A percentile compares a stretch with the other conserved stretches of the same genome.
phyloP scores from a whole-genome alignment of 2,113 vertebrate genomes.

The Dasyurus viverrinus region DNA sequence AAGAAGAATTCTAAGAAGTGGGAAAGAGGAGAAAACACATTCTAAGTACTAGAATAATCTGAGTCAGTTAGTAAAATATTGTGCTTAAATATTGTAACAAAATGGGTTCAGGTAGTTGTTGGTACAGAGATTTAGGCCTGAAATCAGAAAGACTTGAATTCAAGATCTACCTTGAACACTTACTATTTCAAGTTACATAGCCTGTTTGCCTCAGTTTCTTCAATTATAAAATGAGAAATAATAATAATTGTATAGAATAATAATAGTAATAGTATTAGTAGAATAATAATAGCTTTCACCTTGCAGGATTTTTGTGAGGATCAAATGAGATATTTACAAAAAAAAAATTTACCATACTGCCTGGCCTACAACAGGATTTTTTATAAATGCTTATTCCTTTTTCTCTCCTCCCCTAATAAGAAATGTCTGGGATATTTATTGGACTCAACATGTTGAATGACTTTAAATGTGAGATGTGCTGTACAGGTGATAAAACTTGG shows the following conservation, averaged over 20 bases:
- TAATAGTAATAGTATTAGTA: too few species aligned
- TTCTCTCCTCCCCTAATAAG: neutral
- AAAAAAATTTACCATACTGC: neutral
- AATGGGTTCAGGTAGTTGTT: neutral
- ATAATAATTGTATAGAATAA: neutral
- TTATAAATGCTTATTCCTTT: neutral
- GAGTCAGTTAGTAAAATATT: neutral
- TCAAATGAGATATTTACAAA: neutral
- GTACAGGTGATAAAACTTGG: neutral
- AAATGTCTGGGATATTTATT: neutral
- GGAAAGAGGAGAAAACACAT: neutral
- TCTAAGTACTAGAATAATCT: neutral
- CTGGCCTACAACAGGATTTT: neutral
- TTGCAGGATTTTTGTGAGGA: neutral
- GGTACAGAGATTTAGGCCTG: neutral
- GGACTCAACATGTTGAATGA: neutral
- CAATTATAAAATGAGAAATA: neutral
- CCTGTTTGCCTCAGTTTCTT: neutral
- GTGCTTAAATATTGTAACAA: neutral
- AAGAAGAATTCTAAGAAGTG: neutral
- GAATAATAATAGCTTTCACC: neutral
- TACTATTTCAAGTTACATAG: neutral
- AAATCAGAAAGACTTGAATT: neutral
- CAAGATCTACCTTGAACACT: neutral
- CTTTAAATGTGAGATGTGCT: neutral